phyloP scores from a whole-genome alignment of 2,888 invertebrate genomes.

The Heliothis peltigera region DNA sequence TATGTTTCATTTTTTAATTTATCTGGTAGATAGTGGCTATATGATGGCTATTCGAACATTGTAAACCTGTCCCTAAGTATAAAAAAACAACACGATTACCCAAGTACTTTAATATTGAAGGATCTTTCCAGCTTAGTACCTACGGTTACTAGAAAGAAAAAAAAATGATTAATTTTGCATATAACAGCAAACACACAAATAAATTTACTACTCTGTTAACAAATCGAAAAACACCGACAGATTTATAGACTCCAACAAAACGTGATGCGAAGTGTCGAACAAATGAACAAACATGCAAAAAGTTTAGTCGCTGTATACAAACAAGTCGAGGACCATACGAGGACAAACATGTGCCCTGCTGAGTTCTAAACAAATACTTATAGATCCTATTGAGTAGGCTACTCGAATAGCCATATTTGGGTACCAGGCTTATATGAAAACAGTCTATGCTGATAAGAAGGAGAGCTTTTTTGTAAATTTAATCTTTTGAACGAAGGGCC shows the following conservation, averaged over 20 bases:
- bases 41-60: too few species aligned
- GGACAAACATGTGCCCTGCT: slow-evolving; percentile 46
- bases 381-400: not conserved
- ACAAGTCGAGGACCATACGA: slow-evolving; percentile 3
- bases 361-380: slow-evolving; percentile 41
- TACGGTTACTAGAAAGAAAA: too few species aligned
- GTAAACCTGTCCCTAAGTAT: too few species aligned
- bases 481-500: too few species aligned
- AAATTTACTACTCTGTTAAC: slow-evolving; percentile 8
- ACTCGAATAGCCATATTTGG: not conserved
- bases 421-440: not conserved
- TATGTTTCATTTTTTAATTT: too few species aligned
- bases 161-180: not conserved
- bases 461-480: not conserved
- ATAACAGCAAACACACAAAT: not conserved
- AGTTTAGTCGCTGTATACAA: slow-evolving; percentile 38
- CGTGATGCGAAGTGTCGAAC: slow-evolving; percentile 38
- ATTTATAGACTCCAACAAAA: slow-evolving; percentile 42
- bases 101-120: too few species aligned
- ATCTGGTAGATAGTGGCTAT: too few species aligned
- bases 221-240: slow-evolving; percentile 24
- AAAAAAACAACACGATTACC: too few species aligned
- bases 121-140: too few species aligned
- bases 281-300: slow-evolving; percentile 41
- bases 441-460: not conserved